Conservation (phyloP, 2,888 invertebrate genomes). For the Drosophila nr. perissopoda region DNA sequence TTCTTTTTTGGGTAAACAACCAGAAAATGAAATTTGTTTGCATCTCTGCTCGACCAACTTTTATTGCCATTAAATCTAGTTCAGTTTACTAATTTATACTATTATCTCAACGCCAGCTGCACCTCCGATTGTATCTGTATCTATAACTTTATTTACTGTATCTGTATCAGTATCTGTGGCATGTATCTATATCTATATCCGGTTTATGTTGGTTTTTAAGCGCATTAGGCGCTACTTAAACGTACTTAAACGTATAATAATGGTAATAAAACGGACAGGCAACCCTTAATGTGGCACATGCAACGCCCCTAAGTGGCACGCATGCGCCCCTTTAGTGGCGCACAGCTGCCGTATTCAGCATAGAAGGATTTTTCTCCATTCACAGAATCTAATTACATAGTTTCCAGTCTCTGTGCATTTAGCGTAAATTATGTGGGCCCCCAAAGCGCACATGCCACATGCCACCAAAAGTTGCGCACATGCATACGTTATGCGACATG, state of each 20-base stretch:
- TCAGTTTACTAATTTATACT: neutral
- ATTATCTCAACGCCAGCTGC: neutral
- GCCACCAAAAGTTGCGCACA: constrained; percentile 42
- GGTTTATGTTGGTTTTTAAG: constrained; percentile 51
- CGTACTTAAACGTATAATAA: constrained; percentile 37
- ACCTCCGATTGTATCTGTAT: neutral
- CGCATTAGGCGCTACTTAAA: constrained; percentile 64
- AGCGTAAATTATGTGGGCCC: constrained; percentile 70
- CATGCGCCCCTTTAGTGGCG: constrained; percentile 20
- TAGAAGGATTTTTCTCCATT: constrained; percentile 38
- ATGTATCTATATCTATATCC: constrained; percentile 26
- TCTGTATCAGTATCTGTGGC: constrained; percentile 7
- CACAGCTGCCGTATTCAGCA: constrained; percentile 40
- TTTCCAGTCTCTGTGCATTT: constrained; percentile 65
- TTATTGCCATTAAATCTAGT: neutral
- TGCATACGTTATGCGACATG: constrained; percentile 53
- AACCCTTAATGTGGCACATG: constrained; percentile 58
- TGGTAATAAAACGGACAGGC: constrained; percentile 22
- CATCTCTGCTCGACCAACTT: neutral
- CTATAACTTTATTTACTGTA: constrained; percentile 2
- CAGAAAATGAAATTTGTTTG: neutral
- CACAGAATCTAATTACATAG: constrained; percentile 74
- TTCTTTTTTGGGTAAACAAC: neutral
- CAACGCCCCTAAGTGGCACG: constrained; percentile 59
- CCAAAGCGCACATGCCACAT: constrained; percentile 48